Conservation (phyloP, 2,888 invertebrate species). For the Erebia aethiops region DNA sequence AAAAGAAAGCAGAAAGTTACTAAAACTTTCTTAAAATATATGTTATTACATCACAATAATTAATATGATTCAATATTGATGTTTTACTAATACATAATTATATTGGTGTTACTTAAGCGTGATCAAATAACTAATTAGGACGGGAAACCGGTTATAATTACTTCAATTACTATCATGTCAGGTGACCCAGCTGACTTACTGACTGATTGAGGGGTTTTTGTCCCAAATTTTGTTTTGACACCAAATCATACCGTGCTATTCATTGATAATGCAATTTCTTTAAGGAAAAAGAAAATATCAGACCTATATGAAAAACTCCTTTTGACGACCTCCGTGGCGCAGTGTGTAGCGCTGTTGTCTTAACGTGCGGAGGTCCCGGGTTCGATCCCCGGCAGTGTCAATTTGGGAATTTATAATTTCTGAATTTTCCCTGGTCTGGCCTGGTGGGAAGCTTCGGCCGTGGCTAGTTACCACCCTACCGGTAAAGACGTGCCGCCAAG, state of each 20-base stretch:
- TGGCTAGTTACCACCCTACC: too few species aligned
- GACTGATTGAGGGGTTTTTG: not conserved
- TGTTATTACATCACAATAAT: not conserved
- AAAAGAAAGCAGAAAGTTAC: too few species aligned
- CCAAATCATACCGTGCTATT: not conserved
- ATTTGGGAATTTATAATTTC: too few species aligned
- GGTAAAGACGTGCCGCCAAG: too few species aligned
- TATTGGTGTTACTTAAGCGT: not conserved
- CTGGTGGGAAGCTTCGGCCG: too few species aligned
- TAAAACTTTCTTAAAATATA: not conserved
- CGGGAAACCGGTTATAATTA: constrained; percentile 12
- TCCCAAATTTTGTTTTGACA: constrained; percentile 5
- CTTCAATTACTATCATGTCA: constrained; percentile 5
- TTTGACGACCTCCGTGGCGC: too few species aligned
- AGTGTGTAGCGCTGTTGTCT: too few species aligned
- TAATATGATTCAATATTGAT: constrained; percentile 3
- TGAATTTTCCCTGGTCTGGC: too few species aligned
- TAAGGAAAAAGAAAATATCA: too few species aligned
- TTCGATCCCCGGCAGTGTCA: too few species aligned
- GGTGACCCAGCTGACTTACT: constrained; percentile 17
- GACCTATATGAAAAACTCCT: too few species aligned
- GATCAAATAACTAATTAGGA: constrained; percentile 2
- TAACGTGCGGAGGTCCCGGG: too few species aligned
- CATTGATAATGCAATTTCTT: not conserved
- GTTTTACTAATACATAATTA: not conserved